Percentiles rank a stretch among this genome's conserved stretches.
These are phyloP conservation scores for Drosophila kikkawai DNA, from an alignment of 1,140 invertebrate species.

Conservation along the genomic window DNA sequence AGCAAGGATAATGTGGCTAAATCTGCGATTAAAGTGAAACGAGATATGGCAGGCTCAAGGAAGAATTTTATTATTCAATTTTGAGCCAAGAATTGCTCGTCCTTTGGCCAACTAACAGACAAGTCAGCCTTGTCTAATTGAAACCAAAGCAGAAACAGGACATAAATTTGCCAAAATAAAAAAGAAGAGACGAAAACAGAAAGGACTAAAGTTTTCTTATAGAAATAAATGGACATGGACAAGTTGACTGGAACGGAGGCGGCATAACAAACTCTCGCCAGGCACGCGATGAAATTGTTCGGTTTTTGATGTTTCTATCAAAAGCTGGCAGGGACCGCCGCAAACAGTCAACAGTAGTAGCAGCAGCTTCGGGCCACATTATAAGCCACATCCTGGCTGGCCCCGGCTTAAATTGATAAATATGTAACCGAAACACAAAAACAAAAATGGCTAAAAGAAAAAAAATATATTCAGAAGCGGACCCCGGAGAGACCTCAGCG, in stretches of 20 bases:
- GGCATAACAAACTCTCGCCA: constrained; percentile 76
- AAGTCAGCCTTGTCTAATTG: constrained; percentile 56
- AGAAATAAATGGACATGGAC: constrained; percentile 66
- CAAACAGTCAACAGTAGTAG: constrained; percentile 23
- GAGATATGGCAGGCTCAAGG: constrained; percentile 3
- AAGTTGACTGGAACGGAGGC: constrained; percentile 57
- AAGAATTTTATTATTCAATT: constrained; percentile 30
- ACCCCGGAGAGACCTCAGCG: constrained; percentile 62
- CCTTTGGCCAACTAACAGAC: constrained; percentile 34
- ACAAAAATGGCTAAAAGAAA: constrained; percentile 8
- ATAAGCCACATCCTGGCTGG: constrained; percentile 76
- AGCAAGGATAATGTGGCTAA: constrained; percentile 16
- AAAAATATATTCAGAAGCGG: constrained; percentile 27
- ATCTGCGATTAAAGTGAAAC: constrained; percentile 31
- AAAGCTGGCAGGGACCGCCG: constrained; percentile 36
- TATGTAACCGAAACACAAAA: constrained; percentile 45
- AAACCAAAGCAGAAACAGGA: constrained; percentile 39
- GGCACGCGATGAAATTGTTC: constrained; percentile 72
- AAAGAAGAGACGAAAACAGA: constrained; percentile 1
- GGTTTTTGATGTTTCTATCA: constrained; percentile 78
- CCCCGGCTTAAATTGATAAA: constrained; percentile 79
- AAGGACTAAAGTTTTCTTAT: constrained; percentile 38
- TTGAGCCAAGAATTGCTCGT: constrained; percentile 16
- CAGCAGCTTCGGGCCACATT: constrained; percentile 52
- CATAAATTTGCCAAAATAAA: constrained; percentile 62